Evolutionary conservation across 2,888 invertebrate species (phyloP).

Genomic region (Drosophila paracracens): DNA sequence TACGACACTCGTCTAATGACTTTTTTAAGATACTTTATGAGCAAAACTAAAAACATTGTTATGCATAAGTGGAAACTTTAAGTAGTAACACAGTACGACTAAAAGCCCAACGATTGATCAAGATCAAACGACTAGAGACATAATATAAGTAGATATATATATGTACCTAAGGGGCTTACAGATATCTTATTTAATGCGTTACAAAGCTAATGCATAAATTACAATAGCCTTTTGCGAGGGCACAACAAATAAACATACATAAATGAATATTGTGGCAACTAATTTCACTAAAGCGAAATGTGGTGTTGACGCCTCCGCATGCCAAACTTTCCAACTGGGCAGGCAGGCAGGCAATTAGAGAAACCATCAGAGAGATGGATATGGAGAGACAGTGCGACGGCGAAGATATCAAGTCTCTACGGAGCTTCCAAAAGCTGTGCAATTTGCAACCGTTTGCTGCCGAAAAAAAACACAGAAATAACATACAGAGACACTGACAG

Average conservation of each 20-base stretch:
- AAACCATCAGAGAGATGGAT: slow-evolving; percentile 12
- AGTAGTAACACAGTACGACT: neutral
- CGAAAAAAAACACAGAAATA: slow-evolving; percentile 52
- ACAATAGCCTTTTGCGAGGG: neutral
- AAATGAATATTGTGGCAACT: slow-evolving; percentile 56
- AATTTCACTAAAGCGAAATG: slow-evolving; percentile 63
- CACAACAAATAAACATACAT: slow-evolving; percentile 18
- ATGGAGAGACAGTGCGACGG: slow-evolving; percentile 1
- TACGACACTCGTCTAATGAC: neutral
- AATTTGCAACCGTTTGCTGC: slow-evolving; percentile 81
- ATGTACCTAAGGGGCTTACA: neutral
- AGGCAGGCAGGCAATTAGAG: slow-evolving; percentile 10
- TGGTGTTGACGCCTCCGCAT: slow-evolving; percentile 33
- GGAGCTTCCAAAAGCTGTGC: slow-evolving; percentile 56
- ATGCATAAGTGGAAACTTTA: neutral
- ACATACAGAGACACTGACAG: slow-evolving; percentile 5
- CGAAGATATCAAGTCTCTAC: slow-evolving; percentile 25
- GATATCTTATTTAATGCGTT: neutral
- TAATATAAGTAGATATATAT: neutral
- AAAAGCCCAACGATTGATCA: neutral
- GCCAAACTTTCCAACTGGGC: slow-evolving; percentile 41
- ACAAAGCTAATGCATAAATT: neutral
- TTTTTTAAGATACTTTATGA: neutral
- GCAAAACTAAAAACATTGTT: neutral
- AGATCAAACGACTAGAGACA: neutral